Percentiles rank a stretch among this genome's conserved stretches.
phyloP scores from a whole-genome alignment of 2,797 vertebrate species.

The Triplophysa bombifrons region DNA sequence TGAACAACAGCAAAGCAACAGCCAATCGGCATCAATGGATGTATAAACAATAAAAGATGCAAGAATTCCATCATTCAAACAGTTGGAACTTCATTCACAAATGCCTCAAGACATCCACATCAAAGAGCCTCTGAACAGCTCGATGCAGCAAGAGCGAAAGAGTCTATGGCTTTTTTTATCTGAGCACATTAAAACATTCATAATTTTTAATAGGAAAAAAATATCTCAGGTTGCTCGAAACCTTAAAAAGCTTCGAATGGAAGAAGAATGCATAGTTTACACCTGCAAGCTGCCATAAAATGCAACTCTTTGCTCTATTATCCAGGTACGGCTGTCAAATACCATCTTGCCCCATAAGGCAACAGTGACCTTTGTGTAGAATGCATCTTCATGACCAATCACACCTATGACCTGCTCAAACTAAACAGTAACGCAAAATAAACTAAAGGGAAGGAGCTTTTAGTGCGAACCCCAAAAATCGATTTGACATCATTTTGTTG shows the following conservation, averaged over 20 bases:
- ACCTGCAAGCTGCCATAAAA: constrained; percentile 32
- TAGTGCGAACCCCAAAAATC: background rate
- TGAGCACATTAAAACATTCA: constrained; percentile 37
- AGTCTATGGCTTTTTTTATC: constrained; percentile 31
- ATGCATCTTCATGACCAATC: constrained; percentile 8
- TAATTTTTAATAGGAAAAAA: constrained; percentile 3
- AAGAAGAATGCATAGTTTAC: constrained; percentile 46
- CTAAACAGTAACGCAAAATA: background rate
- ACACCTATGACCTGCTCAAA: background rate
- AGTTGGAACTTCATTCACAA: constrained; percentile 11
- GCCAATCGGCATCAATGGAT: background rate
- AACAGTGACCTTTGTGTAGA: constrained; percentile 23
- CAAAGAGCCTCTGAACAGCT: constrained; percentile 11
- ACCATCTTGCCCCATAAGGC: constrained; percentile 18
- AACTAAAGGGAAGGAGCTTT: background rate
- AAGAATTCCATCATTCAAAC: background rate
- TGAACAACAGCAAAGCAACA: constrained; percentile 8
- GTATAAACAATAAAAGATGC: background rate
- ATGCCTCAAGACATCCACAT: constrained; percentile 31
- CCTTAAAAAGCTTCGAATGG: constrained; percentile 36
- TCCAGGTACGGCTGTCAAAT: background rate
- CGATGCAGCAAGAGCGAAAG: constrained; percentile 8
- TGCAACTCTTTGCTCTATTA: background rate
- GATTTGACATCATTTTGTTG: constrained; percentile 1
- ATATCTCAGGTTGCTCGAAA: constrained; percentile 22